phyloP scores from a whole-genome alignment of 2,888 invertebrate species.

The Germaria angustata region DNA sequence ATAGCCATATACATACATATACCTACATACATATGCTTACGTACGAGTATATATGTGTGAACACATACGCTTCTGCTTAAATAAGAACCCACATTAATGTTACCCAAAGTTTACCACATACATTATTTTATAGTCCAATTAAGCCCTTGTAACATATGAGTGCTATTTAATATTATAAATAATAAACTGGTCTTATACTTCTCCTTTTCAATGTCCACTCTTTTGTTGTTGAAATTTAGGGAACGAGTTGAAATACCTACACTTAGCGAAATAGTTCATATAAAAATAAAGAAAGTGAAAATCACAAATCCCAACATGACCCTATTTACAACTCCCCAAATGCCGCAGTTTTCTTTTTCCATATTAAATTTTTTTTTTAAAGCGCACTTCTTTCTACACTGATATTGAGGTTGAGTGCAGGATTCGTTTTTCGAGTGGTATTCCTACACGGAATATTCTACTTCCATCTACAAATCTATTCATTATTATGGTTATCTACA shows the following conservation, averaged over 20 bases:
- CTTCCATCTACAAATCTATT: too few species aligned
- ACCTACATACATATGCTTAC: background rate
- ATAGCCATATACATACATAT: background rate
- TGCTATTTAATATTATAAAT: constrained; percentile 60
- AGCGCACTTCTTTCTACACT: too few species aligned
- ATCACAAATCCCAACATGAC: background rate
- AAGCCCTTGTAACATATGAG: constrained; percentile 67
- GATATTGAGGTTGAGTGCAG: too few species aligned
- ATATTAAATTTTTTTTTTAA: too few species aligned
- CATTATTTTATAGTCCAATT: constrained; percentile 66
- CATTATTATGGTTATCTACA: too few species aligned
- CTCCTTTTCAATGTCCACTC: background rate
- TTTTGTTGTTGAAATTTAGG: background rate
- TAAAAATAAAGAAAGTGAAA: background rate
- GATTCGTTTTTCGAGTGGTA: too few species aligned
- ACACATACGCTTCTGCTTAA: too few species aligned
- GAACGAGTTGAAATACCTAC: constrained; percentile 30
- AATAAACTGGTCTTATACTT: constrained; percentile 52
- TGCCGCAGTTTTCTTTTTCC: too few species aligned
- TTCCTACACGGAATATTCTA: too few species aligned
- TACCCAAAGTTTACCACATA: constrained; percentile 60
- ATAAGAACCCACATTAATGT: constrained; percentile 42
- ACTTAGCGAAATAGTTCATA: constrained; percentile 27
- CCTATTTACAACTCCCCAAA: too few species aligned
- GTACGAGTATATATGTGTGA: background rate